Evolutionary conservation across 2,797 vertebrate species (phyloP).

Genomic region (Limnodromus scolopaceus): DNA sequence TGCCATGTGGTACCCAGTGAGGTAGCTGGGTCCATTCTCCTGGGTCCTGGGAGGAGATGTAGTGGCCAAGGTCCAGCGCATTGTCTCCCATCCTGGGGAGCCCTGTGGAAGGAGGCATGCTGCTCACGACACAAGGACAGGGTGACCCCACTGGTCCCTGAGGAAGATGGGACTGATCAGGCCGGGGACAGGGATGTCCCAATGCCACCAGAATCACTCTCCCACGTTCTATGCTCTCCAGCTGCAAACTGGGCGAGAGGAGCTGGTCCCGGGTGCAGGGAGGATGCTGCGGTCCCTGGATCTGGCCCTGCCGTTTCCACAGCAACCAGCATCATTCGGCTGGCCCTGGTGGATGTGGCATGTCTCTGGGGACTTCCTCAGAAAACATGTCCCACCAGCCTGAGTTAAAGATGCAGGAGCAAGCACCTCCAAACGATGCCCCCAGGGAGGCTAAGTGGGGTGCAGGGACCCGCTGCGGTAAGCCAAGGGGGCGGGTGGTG

Average conservation of each 20-base stretch:
- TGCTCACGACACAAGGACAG: rapidly evolving
- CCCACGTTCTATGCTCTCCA: rapidly evolving
- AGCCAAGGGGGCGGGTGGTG: background rate
- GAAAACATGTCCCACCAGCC: background rate
- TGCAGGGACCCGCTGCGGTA: background rate
- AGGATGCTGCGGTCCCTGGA: constrained; percentile 28
- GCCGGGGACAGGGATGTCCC: too few relatives aligned
- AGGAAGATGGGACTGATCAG: background rate
- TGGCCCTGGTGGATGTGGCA: background rate
- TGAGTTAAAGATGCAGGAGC: constrained; percentile 17
- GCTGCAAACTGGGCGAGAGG: background rate
- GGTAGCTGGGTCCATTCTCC: background rate
- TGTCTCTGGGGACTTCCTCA: constrained; percentile 41
- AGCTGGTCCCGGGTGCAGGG: background rate
- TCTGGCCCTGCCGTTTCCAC: constrained; percentile 39
- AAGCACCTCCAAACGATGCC: background rate
- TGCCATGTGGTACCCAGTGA: rapidly evolving
- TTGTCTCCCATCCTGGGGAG: background rate
- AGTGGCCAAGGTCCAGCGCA: background rate
- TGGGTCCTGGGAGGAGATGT: background rate
- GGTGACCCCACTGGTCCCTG: rapidly evolving
- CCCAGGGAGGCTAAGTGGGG: background rate
- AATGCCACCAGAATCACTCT: background rate
- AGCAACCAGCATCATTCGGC: constrained; percentile 51
- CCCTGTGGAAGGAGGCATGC: rapidly evolving